Base-by-base conservation (phyloP, 2,888 invertebrate genomes). In the Hedya salicella region DNA sequence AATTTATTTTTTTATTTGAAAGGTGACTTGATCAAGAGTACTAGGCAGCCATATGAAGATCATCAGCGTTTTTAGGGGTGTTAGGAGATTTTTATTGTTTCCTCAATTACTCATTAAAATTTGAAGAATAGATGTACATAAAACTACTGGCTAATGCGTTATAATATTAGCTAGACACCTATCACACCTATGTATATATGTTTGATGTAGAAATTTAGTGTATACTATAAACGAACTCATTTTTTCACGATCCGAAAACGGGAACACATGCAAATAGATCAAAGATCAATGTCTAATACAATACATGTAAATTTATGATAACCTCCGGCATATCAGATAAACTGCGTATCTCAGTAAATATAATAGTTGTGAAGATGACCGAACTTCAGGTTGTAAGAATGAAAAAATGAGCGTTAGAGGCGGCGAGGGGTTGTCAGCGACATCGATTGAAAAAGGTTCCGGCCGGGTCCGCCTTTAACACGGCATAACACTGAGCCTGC, bases 211-310 rank as follows among this genome's bases (percentile, higher is more conserved):
- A n/a, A n/a, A n/a, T n/a, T n/a, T n/a, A n/a, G n/a, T n/a, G n/a
- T n/a, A n/a, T n/a, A 25, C 25, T 25, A 25, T 25, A 25, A 25
- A 25, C 25, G 6, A 25, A 25, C 25, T 25, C 25, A 25, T 6
- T 1, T 25, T 25, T 25, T 6, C 25, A 3, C 11, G 6, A 36
- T 19, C 17, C 57, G 17, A 57, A 57, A 57, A 57, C 46, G 57
- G 44, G 44, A 46, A 57, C 44, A 25, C 6, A 25, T 6, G 46
- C 44, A 46, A 57, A 57, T 25, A 46, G 57, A 44, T 32, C 57
- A 57, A 57, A 57, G 57, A 57, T 57, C 57, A 57, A 57, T 57
- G 57, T 17, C 44, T 57, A 46, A 46, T 57, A 46, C 44, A 44
- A 32, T 46, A 57, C 44, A 57, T 57, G 17, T 16, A 30, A 44